Base-by-base conservation (phyloP, 2,797 vertebrate genomes). In the Mastacembelus armatus region DNA sequence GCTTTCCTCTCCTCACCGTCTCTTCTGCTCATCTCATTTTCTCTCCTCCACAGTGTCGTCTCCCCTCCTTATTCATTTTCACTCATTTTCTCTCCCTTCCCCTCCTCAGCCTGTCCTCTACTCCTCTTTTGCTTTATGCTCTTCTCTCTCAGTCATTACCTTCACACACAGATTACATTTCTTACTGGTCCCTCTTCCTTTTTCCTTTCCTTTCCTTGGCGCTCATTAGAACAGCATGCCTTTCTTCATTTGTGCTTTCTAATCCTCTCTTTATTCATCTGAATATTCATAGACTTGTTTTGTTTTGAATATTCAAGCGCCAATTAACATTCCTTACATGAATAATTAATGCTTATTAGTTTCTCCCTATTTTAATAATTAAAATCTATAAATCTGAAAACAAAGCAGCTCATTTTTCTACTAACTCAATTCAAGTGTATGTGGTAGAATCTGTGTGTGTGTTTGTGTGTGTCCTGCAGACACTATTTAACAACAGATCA, bases 311-410 rank as follows among this genome's bases (percentile, higher is more conserved):
- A 89, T 90, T 91, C 83, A 89, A 68, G 70, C 84, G 58, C 81
- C 85, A 89, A 90, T 90, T 90, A 90, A 89, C 78, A 85, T 71
- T 44, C 55, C 8, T 21, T 69, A 76, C 74, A 78, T 91, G 84
- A 90, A 90, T 90, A 87, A 90, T 90, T 85, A 87, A 91, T 85
- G 82, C 45, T 65, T 68, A 88, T 89, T 88, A 90, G 89, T 89
- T 85, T 74, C 57, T 56, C 49, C 63, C 73, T 74, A 85, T 76
- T 84, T 88, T 81, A 88, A 88, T 90, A 76, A 88, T 89, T 88
- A 70, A 89, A 88, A 84, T 83, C 78, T 82, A 79, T 90, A 89
- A 87, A 87, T 90, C 84, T 86, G 52, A 87, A 85, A 88, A 86
- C 84, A 91, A 85, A 87, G 85, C 63, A 21, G 39, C 56, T 56